Evolutionary conservation across 2,797 vertebrate genomes (phyloP), one percentile per base, ranked within the genome.

Genomic region (Brachyalestes nurse): DNA sequence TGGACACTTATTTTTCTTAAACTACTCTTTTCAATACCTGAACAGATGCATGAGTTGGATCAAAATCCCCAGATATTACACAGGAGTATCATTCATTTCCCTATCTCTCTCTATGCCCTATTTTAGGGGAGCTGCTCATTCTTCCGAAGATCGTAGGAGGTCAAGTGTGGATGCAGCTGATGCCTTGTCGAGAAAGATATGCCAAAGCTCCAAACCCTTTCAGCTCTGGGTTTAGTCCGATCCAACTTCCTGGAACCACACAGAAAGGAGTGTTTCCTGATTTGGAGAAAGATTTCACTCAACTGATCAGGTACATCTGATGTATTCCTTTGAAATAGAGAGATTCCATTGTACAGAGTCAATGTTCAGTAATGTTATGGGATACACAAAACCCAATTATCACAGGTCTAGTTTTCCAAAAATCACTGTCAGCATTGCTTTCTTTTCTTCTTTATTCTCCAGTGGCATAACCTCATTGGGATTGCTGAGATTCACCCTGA

Each of bases 41-140:
- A 34, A 21, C 4, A n/a, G 28, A 38, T 38, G 19, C 6, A 34
- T 17, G 49, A n/a, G 25, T 17, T 28, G 57, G 25, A 72, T 72
- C 3, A 28, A 34, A 72, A 72, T 55, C 70, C 34, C 28, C 38
- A 72, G 47, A 55, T 55, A 34, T 60, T 58, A 34, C 53, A 23
- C 34, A 28, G 19, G 28, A 7, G 23, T 49, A 23, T 49, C 28
- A 64, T 61, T 73, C 72, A 51, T 40, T 42, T 5, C 21, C 9
- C 66, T 47, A 38, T 38, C 45, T 78, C 45, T 38, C 25, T 82
- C n/a, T 82, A 13, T 82, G 38, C 17, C 79, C 28, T 89, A 12
- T 87, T 87, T 69, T 84, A 89, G 88, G 73, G 77, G 61, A 47
- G 8, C 19, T 13, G 69, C 74, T 64, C 53, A 13, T 49, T 75